Evolutionary conservation across 2,888 invertebrate genomes (phyloP), one percentile per base, ranked within the genome.

Genomic region (Cistogaster globosa): DNA sequence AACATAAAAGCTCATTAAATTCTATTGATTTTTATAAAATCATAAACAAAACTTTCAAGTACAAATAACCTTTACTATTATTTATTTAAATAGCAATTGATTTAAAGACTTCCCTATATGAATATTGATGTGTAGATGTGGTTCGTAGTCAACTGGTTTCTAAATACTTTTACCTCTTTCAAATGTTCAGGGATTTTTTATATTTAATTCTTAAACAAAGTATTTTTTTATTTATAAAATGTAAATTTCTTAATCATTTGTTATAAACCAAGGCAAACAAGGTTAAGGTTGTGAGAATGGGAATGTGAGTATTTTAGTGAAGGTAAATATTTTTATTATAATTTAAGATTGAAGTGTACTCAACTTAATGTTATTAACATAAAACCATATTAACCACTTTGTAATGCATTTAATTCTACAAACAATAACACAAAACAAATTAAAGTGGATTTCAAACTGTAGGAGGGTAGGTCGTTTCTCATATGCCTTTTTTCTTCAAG

Each of bases 221-320:
- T 14, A 11, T 67, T 51, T 65, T 32, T 9, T 45, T 20, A 57
- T 45, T 57, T 42, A 53, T n/a, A 67, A 57, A 8, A 36, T 20
- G 1, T 18, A 48, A 45, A 58, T 76, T 48, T 16, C 58, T 36
- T 36, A 48, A 22, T 36, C 22, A 58, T 58, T 58, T 58, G 48
- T 3, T 26, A 65, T 58, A 12, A 80, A 26, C 22, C 75, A 81
- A 81, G 81, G 81, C 62, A 75, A 81, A 68, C 81, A 68, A 53
- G 81, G 69, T 75, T 75, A 69, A 81, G 75, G 62, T 75, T 81
- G 36, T 75, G 62, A 55, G 45, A 62, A 69, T 69, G 53, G 32
- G 53, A 63, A 75, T 63, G 62, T 20, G 62, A 4, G 14, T 53
- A 32, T 11, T 11, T 11, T 9, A 1, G 18, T 18, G 20, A 53